Evolutionary conservation across 2,113 vertebrate species (phyloP), one percentile per base, ranked within the genome.

Genomic region (Garra rufa): DNA sequence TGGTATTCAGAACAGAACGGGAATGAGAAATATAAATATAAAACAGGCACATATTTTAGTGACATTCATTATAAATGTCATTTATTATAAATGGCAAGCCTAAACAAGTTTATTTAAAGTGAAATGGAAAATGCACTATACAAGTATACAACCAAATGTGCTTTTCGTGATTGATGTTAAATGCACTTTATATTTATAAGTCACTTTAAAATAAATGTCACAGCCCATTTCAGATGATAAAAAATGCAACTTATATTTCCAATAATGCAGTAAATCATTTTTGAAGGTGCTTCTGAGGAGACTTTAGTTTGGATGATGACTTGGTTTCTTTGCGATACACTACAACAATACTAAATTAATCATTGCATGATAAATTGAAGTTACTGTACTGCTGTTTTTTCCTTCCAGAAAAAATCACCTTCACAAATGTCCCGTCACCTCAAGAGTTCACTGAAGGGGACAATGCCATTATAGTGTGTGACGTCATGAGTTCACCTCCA

Each of bases 381-480:
- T 24, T 17, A 3, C 71, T 50, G 24, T 9, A 30, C 52, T 13
- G 11, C 8, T 57, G 30, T 67, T 43, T 90, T 88, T 38, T 21
- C 0, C 89, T 90, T 34, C 26, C 94, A 99, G 98, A 99, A 92
- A 99, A 96, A 90, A 95, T 99, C 86, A 98, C 96, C 90, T 99
- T 99, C 94, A 97, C 94, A 88, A 97, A 98, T 0, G 97, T 95
- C 2, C 97, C 97, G 1, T 97, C 97, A 15, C 98, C 96, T 0
- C 98, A 99, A 91, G 98, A 99, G 67, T 99, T 98, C 90, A 96
- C 91, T 14, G 98, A 99, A 78, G 97, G 97, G 9, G 97, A 98
- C 21, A 95, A 95, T 4, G 98, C 98, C 0, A 93, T 96, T 91
- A 95, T 99, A 0, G 88, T 97, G 34, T 99, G 98, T 83, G 97